Evolutionary conservation across 2,797 vertebrate species (phyloP), one percentile per base, ranked within the genome.

Genomic region (Malacoctenus gilli): DNA sequence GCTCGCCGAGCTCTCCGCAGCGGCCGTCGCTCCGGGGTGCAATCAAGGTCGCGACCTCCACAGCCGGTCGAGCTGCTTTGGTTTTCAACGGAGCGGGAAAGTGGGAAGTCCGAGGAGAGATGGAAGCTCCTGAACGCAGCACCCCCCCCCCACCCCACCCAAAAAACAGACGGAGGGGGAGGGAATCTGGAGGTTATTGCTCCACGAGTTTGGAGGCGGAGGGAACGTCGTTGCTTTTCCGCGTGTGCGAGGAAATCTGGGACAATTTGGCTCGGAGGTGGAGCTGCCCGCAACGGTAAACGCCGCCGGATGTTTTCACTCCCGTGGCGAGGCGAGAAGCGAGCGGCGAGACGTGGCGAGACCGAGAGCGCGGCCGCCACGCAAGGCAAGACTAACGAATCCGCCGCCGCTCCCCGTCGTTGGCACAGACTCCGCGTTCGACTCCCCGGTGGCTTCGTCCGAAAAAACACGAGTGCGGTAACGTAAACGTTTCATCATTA

Each of bases 401-500:
- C 62, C 59, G 39, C 30, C 44, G 37, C 32, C 32, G 38, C 38
- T 8, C 23, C 2, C 35, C 40, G 13, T 57, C 59, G 52, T 76
- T 85, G 69, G 76, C 83, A 85, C 85, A 71, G 68, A n/a, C 42
- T 70, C 62, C 55, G 53, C 56, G 39, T 76, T 62, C 19, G 34
- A 68, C 44, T 42, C 5, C 53, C 35, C 42, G 51, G 25, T 49
- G 42, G 59, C 28, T 31, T 59, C n/a, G 40, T 61, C 62, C 14
- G 12, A 21, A 39, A 39, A 55, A 69, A 56, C 66, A 59, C 56
- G 79, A 82, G 74, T 77, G 75, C 71, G 68, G 68, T 49, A 69
- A 85, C 79, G 74, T 72, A 79, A 84, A 82, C 56, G 53, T 54
- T 59, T 81, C 60, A 41, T 81, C 59, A 53, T n/a, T 75, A 56